Evolutionary conservation across 2,797 vertebrate species (phyloP).

Genomic region (Hypotaenidia okinawae): DNA sequence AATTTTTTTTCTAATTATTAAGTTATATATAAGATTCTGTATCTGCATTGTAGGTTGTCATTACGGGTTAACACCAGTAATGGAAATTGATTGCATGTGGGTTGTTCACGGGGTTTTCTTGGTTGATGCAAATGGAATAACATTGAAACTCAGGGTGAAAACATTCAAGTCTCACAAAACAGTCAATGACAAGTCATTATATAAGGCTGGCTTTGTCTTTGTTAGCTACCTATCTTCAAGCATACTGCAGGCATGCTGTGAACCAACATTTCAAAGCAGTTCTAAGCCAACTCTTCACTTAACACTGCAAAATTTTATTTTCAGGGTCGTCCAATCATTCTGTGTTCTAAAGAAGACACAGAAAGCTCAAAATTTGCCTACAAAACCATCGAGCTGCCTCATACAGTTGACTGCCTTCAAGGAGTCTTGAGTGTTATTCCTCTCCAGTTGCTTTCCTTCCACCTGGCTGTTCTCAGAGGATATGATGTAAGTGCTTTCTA

Average conservation of each 20-base stretch:
- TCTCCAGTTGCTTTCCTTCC: conserved; percentile 93
- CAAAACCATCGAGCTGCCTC: conserved; percentile 91
- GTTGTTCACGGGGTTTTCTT: neutral
- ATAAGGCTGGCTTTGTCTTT: neutral
- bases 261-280: neutral
- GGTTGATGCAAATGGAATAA: neutral
- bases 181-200: neutral
- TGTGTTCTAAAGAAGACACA: conserved; percentile 89
- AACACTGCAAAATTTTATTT: neutral
- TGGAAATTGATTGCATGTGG: neutral
- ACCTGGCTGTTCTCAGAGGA: conserved; percentile 94
- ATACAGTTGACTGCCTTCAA: conserved; percentile 94
- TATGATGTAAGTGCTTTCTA: conserved; percentile 85
- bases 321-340: conserved; percentile 92
- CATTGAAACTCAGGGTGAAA: neutral
- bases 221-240: neutral
- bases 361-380: conserved; percentile 89
- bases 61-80: neutral
- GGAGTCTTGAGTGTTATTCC: conserved; percentile 93
- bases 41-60: neutral
- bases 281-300: neutral
- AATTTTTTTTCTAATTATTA: neutral
- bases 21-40: neutral
- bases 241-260: neutral
- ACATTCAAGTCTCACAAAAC: neutral